phyloP scores from a whole-genome alignment of 1,140 invertebrate genomes.

The Pseudomyrmex dendroicus region DNA sequence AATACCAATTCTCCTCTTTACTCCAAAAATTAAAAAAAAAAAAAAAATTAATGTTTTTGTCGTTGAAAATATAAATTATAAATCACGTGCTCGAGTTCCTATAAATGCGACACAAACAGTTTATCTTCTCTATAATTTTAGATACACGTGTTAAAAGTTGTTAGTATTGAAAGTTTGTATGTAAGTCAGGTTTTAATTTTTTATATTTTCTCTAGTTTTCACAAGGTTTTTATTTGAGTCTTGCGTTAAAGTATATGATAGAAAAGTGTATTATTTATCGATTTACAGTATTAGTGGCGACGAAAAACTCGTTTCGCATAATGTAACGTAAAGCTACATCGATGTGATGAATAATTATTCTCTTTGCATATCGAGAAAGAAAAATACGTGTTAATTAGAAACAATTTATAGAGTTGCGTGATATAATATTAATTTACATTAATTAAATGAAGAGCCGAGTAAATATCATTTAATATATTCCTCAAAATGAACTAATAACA shows the following conservation, averaged over 20 bases:
- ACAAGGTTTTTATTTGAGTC: background rate
- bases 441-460: conserved; percentile 37
- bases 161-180: no score
- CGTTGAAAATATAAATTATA: background rate
- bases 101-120: background rate
- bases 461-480: conserved; percentile 49
- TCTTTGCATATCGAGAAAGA: background rate
- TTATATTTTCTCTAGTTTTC: background rate
- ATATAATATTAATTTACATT: conserved; percentile 41
- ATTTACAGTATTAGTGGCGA: background rate
- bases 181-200: background rate
- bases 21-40: background rate
- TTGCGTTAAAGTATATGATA: background rate
- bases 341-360: background rate
- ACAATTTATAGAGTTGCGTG: conserved; percentile 26
- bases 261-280: conserved; percentile 12
- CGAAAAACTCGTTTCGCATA: background rate
- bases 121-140: background rate
- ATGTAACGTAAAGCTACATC: background rate
- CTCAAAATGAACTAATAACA: conserved; percentile 39
- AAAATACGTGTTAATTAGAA: conserved; percentile 36
- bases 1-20: no score
- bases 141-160: no score
- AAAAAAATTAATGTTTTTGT: background rate
- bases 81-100: background rate